Evolutionary conservation across 2,888 invertebrate genomes (phyloP), one percentile per base, ranked within the genome.

Genomic region (Serripes groenlandicus): DNA sequence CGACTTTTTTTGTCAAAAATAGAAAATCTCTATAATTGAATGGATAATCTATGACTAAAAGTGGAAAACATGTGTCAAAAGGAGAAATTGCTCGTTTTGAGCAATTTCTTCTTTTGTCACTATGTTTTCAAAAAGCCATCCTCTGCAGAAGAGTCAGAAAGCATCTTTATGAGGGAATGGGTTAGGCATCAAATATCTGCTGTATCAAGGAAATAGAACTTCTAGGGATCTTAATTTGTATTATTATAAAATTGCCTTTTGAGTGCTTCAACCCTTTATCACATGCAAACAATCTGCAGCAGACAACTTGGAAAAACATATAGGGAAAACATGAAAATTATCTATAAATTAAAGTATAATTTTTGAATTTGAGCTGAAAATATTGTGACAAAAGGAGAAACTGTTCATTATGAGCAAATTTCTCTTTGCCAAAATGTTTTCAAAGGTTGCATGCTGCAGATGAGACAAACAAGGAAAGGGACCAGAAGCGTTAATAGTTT

Each of bases 41-140:
- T 42, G 42, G 42, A 42, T 18, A 42, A 9, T 18, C 18, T 18
- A 42, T 11, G 42, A 42, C 11, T 42, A 42, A 42, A 18, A 42
- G 1, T 15, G 60, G 32, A 60, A 60, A 60, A 28, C 28, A 30
- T 30, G 60, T 60, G 30, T 7, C 18, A 60, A 30, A 30, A 26
- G 60, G 18, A 60, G 60, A 60, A 60, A 60, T 30, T 60, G 60
- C 60, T 60, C 15, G 60, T 60, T 2, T 30, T 32, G 15, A 30
- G 60, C 30, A 60, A 30, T 60, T 60, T 60, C 60, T 60, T 30
- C 60, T 28, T 60, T 60, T 60, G 7, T 32, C 9, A 11, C 28
- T 30, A 15, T 9, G 11, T 60, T 30, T 30, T 23, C 54, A 21
- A 54, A 54, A 54, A 7, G 54, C 42, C 18, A 18, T 18, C 18